A percentile compares a stretch with the other conserved stretches of the same genome.
Conservation (phyloP, 2,888 invertebrate genomes). For the Crematogaster levior region DNA sequence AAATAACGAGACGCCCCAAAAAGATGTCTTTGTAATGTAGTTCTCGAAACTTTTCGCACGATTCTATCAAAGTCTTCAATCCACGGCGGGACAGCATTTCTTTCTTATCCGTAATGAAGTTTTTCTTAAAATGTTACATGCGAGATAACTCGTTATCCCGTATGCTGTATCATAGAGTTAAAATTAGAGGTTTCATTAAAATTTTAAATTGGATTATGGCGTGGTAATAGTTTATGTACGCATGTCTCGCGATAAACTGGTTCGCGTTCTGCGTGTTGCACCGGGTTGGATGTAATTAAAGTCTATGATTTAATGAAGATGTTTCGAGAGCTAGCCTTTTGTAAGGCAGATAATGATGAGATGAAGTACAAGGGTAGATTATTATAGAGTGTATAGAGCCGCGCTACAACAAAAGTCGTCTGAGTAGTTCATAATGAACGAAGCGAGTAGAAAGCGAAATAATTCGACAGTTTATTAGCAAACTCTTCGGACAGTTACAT, state of each 20-base stretch:
- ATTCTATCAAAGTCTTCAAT: constrained; percentile 3
- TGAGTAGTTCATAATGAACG: background rate
- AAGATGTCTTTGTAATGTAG: background rate
- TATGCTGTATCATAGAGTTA: background rate
- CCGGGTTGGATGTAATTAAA: constrained; percentile 24
- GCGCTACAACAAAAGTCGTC: background rate
- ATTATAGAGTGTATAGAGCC: background rate
- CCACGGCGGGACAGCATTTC: background rate
- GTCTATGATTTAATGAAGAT: constrained; percentile 23
- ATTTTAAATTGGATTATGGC: constrained; percentile 33
- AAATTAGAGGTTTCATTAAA: constrained; percentile 36
- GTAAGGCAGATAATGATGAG: background rate
- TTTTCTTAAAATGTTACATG: constrained; percentile 15
- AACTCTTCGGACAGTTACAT: background rate
- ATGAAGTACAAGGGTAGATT: background rate
- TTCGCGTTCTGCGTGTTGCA: background rate
- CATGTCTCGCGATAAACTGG: background rate
- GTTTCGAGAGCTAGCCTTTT: constrained; percentile 11
- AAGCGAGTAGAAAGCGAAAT: background rate
- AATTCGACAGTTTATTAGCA: constrained; percentile 1
- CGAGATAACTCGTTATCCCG: background rate
- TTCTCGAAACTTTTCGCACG: background rate
- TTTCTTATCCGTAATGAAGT: background rate
- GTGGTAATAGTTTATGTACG: background rate
- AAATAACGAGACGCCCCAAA: background rate